Conservation (phyloP, 2,888 invertebrate species). For the Fragum sueziense region DNA sequence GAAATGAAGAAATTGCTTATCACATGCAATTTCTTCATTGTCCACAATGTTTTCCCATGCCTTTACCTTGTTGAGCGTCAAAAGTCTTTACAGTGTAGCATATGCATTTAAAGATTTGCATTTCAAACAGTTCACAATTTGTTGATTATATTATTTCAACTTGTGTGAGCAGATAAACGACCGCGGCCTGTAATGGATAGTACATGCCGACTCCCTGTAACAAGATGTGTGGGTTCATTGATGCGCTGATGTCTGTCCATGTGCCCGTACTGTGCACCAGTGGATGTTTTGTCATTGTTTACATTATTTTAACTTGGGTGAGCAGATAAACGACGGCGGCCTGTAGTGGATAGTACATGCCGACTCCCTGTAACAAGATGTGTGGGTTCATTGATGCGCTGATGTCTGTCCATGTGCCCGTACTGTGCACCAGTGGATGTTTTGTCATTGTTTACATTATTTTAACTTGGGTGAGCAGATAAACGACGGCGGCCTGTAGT, state of each 20-base stretch:
- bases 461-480: constrained; percentile 25
- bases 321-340: constrained; percentile 13
- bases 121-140: neutral
- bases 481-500: constrained; percentile 9
- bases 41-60: too few relatives aligned
- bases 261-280: constrained; percentile 22
- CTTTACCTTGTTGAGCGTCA: too few relatives aligned
- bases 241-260: constrained; percentile 31
- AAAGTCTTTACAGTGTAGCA: neutral
- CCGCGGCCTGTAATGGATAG: constrained; percentile 10
- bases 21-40: neutral
- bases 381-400: constrained; percentile 34
- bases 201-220: constrained; percentile 18
- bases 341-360: constrained; percentile 17
- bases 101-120: neutral
- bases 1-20: neutral
- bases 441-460: too few relatives aligned
- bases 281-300: neutral
- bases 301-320: constrained; percentile 18
- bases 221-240: constrained; percentile 39
- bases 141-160: neutral
- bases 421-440: constrained; percentile 13
- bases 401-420: constrained; percentile 31
- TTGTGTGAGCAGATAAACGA: constrained; percentile 20
- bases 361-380: constrained; percentile 20